Conservation (phyloP, 2,797 vertebrate genomes). For the Jordanella pulchra region DNA sequence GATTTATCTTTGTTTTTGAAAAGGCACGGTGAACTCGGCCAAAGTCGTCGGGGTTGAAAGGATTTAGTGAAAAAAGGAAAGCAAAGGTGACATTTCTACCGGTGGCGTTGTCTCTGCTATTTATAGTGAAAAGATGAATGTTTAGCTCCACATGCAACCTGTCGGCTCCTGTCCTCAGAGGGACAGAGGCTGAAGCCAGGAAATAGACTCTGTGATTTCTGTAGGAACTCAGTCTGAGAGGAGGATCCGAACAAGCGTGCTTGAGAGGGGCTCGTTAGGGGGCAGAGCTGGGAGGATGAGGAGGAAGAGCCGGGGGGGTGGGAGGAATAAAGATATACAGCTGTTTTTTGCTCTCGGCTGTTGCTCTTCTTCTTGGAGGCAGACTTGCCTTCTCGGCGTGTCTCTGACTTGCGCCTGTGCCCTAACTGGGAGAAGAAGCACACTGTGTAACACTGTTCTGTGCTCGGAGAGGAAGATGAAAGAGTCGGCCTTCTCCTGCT, state of each 20-base stretch:
- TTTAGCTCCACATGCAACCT: constrained; percentile 63
- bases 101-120: constrained; percentile 72
- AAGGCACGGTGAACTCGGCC: neutral
- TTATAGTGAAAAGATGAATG: constrained; percentile 72
- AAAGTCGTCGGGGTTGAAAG: neutral
- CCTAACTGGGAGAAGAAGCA: constrained; percentile 32
- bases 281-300: constrained; percentile 34
- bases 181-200: constrained; percentile 26
- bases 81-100: constrained; percentile 31
- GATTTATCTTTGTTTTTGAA: constrained; percentile 12
- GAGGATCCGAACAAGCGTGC: constrained; percentile 54
- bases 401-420: constrained; percentile 10
- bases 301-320: constrained; percentile 14
- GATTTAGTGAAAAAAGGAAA: constrained; percentile 7
- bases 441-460: constrained; percentile 72
- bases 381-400: constrained; percentile 28
- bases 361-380: constrained; percentile 66
- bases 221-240: constrained; percentile 50
- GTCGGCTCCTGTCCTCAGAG: constrained; percentile 58
- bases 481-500: constrained; percentile 55
- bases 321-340: constrained; percentile 74
- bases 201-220: constrained; percentile 23
- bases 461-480: constrained; percentile 51
- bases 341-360: constrained; percentile 82
- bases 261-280: constrained; percentile 63